Conservation (phyloP, 2,888 invertebrate species). For the Agrilus cyanescens region DNA sequence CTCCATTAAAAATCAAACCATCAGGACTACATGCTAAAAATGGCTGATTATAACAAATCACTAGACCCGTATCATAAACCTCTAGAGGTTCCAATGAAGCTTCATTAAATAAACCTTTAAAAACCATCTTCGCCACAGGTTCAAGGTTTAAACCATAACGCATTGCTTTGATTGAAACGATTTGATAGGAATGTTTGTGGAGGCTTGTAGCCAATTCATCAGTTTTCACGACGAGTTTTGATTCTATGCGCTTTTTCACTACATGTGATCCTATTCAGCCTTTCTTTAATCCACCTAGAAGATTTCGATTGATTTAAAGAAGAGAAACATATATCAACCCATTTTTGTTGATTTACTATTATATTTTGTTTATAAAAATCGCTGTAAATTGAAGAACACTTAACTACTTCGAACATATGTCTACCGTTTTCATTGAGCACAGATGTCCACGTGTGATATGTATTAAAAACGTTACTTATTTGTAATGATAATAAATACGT, state of each 20-base stretch:
- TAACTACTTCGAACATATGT: too few species aligned
- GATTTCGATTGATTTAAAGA: constrained; percentile 7
- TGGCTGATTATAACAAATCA: constrained; percentile 4
- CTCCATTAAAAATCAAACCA: constrained; percentile 6
- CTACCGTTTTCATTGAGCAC: too few species aligned
- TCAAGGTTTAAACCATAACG: constrained; percentile 4
- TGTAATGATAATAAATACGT: too few species aligned
- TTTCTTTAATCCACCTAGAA: constrained; percentile 6
- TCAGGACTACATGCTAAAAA: constrained; percentile 8
- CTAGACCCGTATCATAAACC: constrained; percentile 6
- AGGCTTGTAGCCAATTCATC: constrained; percentile 7
- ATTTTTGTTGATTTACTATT: constrained; percentile 5
- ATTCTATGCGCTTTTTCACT: constrained; percentile 9
- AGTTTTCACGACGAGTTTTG: constrained; percentile 5
- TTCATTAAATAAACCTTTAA: neutral
- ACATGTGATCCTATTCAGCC: constrained; percentile 8
- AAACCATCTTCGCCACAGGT: constrained; percentile 1
- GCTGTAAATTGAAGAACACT: too few species aligned
- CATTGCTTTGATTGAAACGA: constrained; percentile 7
- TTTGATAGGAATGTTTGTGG: constrained; percentile 5
- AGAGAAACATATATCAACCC: constrained; percentile 5
- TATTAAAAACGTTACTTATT: too few species aligned
- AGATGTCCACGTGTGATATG: too few species aligned
- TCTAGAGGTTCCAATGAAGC: neutral
- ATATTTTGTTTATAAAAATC: neutral